Conservation (phyloP, 64 coral and sea anemone genomes). For the Hydrozoanthus tunicans region DNA sequence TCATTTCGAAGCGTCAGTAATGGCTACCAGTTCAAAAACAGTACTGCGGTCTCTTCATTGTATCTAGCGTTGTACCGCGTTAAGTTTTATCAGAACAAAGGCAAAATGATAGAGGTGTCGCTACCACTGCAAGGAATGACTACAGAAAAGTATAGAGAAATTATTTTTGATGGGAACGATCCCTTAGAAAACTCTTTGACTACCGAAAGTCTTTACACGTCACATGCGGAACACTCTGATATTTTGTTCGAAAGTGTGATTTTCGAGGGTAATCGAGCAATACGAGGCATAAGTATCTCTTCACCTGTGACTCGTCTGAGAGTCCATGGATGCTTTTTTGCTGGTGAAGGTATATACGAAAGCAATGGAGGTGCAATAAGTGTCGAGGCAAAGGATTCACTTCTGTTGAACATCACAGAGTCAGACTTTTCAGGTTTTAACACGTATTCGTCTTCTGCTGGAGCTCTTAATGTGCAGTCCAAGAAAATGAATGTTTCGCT, state of each 20-base stretch:
- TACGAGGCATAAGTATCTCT: constrained; percentile 2
- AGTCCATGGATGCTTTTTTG: not conserved
- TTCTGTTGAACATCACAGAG: not conserved
- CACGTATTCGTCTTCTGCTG: not conserved
- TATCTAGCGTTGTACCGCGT: not conserved
- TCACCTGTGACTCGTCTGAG: not conserved
- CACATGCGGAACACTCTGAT: not conserved
- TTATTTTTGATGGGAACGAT: constrained; percentile 18
- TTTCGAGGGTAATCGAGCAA: not conserved
- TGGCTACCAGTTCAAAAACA: not conserved
- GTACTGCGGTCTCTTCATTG: not conserved
- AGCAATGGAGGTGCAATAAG: constrained; percentile 7
- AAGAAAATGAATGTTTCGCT: constrained; percentile 3
- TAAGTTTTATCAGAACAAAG: constrained; percentile 18
- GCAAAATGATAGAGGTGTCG: not conserved
- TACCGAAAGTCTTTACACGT: constrained; percentile 12
- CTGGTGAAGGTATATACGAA: not conserved
- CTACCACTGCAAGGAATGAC: not conserved
- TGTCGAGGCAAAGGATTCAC: constrained; percentile 1
- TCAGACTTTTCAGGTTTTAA: not conserved
- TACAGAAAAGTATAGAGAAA: not conserved
- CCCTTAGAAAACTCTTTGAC: not conserved
- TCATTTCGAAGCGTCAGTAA: not conserved
- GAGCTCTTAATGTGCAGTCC: constrained; percentile 11
- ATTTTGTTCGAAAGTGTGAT: not conserved